Conservation (phyloP, 2,797 vertebrate species). For the Clamator glandarius region DNA sequence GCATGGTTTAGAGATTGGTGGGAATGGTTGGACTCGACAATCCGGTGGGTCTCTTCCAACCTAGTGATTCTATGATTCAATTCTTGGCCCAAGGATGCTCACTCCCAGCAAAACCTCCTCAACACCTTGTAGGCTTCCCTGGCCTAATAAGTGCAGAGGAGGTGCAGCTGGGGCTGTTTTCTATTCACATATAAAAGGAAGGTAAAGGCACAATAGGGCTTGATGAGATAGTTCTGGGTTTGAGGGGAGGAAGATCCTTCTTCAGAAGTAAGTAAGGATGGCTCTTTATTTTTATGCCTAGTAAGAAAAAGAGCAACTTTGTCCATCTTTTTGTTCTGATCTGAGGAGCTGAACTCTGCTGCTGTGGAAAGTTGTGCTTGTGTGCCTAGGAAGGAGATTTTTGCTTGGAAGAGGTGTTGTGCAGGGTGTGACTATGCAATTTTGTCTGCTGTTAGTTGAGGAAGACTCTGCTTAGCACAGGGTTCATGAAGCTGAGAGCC, state of each 20-base stretch:
- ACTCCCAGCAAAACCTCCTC: not conserved
- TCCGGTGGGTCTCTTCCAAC: too few species aligned
- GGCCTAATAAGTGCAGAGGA: not conserved
- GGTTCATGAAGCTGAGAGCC: not conserved
- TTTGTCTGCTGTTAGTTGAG: not conserved
- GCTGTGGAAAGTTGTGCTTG: not conserved
- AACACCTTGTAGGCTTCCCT: not conserved
- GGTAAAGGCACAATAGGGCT: accelerated
- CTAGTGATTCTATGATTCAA: too few species aligned
- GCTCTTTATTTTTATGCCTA: not conserved
- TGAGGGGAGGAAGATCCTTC: accelerated
- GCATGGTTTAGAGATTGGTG: too few species aligned
- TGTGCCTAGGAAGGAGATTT: not conserved
- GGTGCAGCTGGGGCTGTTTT: not conserved
- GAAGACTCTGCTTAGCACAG: not conserved
- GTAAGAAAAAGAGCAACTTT: not conserved
- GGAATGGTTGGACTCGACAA: too few species aligned
- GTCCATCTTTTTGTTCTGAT: not conserved
- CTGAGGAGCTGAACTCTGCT: not conserved
- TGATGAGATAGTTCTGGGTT: not conserved
- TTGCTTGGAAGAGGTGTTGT: not conserved
- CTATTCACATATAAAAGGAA: not conserved
- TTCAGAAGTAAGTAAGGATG: not conserved
- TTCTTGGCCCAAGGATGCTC: not conserved
- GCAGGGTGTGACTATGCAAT: not conserved